Conservation (phyloP, 1,140 invertebrate genomes). For the Pogonomyrmex barbatus region DNA sequence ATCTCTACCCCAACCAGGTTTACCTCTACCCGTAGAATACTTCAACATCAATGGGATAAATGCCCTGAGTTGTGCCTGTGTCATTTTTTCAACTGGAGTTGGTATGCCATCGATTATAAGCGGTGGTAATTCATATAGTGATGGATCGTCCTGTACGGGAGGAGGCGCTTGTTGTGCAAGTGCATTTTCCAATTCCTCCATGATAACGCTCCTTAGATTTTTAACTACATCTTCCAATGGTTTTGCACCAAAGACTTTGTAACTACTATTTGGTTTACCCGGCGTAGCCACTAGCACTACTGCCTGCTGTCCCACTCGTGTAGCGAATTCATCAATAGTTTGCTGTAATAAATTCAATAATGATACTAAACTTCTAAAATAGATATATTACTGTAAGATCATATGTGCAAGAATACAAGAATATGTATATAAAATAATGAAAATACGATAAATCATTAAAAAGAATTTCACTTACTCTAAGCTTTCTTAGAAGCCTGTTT, state of each 20-base stretch:
- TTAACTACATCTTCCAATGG: constrained; percentile 98
- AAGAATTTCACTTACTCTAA: constrained; percentile 89
- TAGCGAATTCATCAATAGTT: constrained; percentile 99
- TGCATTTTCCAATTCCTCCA: constrained; percentile 97
- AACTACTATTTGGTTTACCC: constrained; percentile 97
- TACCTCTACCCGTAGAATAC: constrained; percentile 98
- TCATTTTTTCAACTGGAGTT: constrained; percentile 99
- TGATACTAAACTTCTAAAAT: not conserved
- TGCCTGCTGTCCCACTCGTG: constrained; percentile 98
- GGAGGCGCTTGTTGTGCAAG: constrained; percentile 97
- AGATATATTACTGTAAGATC: not conserved
- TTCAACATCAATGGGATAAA: constrained; percentile 99
- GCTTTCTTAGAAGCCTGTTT: constrained; percentile 95
- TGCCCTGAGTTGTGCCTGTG: constrained; percentile 97
- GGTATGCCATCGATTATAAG: constrained; percentile 99
- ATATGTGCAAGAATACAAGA: not conserved
- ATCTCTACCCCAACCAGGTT: constrained; percentile 98
- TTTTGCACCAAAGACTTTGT: constrained; percentile 98
- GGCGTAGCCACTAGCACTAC: constrained; percentile 98
- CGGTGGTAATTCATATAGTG: constrained; percentile 97
- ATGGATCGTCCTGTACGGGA: constrained; percentile 95
- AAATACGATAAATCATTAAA: not conserved
- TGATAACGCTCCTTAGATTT: constrained; percentile 95
- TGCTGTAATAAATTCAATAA: constrained; percentile 87
- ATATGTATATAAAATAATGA: not conserved